Evolutionary conservation across 30 jellyfish, hydroid and myxozoan species (phyloP).

Genomic region (Nemopilema nomurai): DNA sequence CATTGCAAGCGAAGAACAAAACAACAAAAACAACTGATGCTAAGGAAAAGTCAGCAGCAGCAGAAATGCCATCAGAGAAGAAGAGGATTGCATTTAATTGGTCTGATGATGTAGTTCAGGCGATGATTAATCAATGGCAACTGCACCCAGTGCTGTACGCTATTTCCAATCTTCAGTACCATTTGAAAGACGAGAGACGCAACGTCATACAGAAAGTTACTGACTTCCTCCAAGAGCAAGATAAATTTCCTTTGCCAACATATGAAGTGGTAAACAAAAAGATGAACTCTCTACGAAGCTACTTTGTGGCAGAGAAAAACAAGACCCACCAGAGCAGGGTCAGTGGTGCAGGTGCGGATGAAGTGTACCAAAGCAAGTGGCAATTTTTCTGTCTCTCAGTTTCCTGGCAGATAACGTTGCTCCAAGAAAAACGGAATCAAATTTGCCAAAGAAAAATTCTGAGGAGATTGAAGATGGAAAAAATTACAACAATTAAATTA

Average conservation of each 20-base stretch:
- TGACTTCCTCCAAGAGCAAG: conserved; percentile 18
- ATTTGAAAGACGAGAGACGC: conserved; percentile 20
- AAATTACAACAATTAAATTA: background rate
- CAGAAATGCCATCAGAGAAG: background rate
- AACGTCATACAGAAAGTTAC: no score
- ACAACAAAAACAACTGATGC: background rate
- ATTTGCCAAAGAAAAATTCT: conserved; percentile 12
- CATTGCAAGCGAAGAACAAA: background rate
- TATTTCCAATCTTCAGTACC: conserved; percentile 14
- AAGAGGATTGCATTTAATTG: conserved; percentile 2
- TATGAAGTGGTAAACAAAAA: background rate
- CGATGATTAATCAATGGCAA: conserved; percentile 13
- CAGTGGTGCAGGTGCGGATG: conserved; percentile 39
- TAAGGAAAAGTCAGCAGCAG: background rate
- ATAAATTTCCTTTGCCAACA: conserved; percentile 1
- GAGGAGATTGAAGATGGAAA: conserved; percentile 12
- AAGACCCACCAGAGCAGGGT: conserved; percentile 4
- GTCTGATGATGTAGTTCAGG: conserved; percentile 15
- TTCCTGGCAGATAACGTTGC: conserved; percentile 22
- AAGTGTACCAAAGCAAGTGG: conserved; percentile 10
- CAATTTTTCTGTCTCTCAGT: background rate
- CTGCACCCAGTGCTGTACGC: conserved; percentile 7
- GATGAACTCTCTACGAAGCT: conserved; percentile 3
- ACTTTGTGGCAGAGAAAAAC: conserved; percentile 13
- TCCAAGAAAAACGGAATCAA: conserved; percentile 42